A percentile compares a stretch with the other conserved stretches of the same genome.
These are phyloP conservation scores for Noctua janthina DNA, from an alignment of 2,888 invertebrate species.

Conservation along the genomic window DNA sequence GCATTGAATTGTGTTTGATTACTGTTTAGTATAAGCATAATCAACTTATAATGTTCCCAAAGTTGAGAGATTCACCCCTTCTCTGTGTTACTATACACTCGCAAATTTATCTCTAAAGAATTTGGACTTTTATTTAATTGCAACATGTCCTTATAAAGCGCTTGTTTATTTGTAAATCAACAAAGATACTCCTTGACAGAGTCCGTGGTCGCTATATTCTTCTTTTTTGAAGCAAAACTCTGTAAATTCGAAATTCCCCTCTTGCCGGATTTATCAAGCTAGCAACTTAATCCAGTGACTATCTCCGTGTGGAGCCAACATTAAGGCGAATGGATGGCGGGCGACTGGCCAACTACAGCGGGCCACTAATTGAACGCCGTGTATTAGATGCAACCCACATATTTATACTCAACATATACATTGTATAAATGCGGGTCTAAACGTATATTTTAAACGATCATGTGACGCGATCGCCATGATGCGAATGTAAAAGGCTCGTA, in stretches of 20 bases:
- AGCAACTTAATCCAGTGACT: not conserved
- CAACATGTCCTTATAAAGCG: not conserved
- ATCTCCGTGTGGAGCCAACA: conserved; percentile 19
- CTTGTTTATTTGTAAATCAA: not conserved
- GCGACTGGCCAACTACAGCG: conserved; percentile 54
- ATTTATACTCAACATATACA: conserved; percentile 29
- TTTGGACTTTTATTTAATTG: not conserved
- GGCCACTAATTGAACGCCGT: conserved; percentile 49
- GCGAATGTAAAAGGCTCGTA: conserved; percentile 8
- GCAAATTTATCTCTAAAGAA: not conserved
- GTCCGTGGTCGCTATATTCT: not conserved
- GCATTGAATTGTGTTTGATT: too few relatives aligned
- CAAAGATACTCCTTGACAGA: not conserved
- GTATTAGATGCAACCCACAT: conserved; percentile 61
- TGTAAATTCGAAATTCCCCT: not conserved
- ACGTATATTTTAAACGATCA: conserved; percentile 24
- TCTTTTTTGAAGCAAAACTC: not conserved
- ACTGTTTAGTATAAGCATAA: not conserved
- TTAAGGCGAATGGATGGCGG: conserved; percentile 29
- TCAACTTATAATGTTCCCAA: not conserved
- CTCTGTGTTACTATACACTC: not conserved
- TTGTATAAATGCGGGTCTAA: not conserved
- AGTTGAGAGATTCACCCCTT: not conserved
- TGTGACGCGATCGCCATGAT: conserved; percentile 27
- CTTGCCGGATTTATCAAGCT: not conserved